These are phyloP conservation scores for Mystacornis crossleyi DNA, from an alignment of 2,113 vertebrate species.

Conservation along the genomic window DNA sequence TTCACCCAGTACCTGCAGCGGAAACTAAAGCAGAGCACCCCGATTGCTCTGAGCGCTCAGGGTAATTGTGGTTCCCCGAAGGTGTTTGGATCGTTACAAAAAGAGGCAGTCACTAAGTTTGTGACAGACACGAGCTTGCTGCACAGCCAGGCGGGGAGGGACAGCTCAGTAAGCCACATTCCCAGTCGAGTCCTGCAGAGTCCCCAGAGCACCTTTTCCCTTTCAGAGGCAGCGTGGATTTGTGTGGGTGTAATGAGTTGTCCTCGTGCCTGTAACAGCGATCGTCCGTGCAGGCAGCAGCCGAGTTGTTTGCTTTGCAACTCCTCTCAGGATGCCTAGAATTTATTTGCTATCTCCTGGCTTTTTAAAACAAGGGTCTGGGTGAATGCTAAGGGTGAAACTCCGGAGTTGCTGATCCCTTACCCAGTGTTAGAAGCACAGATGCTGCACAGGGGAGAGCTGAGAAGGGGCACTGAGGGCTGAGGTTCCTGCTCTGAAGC, in stretches of 20 bases:
- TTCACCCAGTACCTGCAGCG: neutral
- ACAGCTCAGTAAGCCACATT: neutral
- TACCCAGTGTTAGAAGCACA: neutral
- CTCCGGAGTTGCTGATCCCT: neutral
- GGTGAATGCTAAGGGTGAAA: neutral
- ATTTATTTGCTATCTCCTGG: neutral
- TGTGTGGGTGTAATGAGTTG: neutral
- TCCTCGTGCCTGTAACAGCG: neutral
- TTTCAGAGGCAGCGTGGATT: neutral
- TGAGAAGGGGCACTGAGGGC: neutral
- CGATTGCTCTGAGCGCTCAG: neutral
- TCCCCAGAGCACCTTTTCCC: neutral
- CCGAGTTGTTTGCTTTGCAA: neutral
- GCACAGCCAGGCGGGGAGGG: neutral
- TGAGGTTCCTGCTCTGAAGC: neutral
- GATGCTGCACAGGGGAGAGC: neutral
- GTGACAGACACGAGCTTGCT: neutral
- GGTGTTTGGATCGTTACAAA: neutral
- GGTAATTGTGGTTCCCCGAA: neutral
- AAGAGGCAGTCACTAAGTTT: neutral
- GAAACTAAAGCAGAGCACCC: neutral
- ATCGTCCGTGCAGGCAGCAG: neutral
- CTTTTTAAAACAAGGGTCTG: neutral
- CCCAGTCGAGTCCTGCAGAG: rapidly evolving
- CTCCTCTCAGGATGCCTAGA: neutral